These are phyloP conservation scores for Mylabris phalerata DNA, from an alignment of 1,140 invertebrate genomes.

Conservation along the genomic window DNA sequence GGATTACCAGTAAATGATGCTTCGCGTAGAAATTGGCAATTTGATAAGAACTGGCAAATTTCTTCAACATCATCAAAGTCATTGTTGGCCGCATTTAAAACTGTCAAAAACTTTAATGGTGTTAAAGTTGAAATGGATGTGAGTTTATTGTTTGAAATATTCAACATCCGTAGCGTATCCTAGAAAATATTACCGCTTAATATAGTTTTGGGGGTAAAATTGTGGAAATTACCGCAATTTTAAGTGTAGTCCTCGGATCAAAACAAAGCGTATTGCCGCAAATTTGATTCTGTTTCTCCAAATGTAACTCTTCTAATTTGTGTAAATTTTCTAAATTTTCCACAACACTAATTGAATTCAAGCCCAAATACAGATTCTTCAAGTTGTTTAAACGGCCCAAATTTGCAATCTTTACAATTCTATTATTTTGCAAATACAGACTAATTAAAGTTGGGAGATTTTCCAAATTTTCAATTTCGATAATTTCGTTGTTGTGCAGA, in stretches of 20 bases:
- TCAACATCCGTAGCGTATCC: too few relatives aligned
- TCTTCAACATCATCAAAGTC: too few relatives aligned
- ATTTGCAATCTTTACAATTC: slow-evolving; percentile 44
- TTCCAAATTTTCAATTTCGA: slow-evolving; percentile 52
- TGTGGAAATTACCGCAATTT: too few relatives aligned
- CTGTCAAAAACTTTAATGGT: too few relatives aligned
- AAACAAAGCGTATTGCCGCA: slow-evolving; percentile 53
- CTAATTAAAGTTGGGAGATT: slow-evolving; percentile 49
- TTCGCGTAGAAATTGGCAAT: too few relatives aligned
- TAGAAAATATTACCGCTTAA: too few relatives aligned
- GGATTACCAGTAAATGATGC: slow-evolving; percentile 46
- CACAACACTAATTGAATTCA: slow-evolving; percentile 56
- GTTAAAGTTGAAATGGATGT: too few relatives aligned
- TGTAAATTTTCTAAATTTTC: slow-evolving; percentile 55
- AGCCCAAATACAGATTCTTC: slow-evolving; percentile 55
- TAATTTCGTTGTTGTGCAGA: slow-evolving; percentile 54
- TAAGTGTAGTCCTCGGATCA: slow-evolving; percentile 47
- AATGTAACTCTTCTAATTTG: slow-evolving; percentile 54
- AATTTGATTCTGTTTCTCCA: slow-evolving; percentile 54
- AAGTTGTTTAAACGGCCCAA: slow-evolving; percentile 50
- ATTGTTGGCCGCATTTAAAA: too few relatives aligned
- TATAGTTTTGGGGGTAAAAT: too few relatives aligned
- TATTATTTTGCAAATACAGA: too few relatives aligned
- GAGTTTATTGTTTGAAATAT: too few relatives aligned
- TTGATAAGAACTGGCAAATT: too few relatives aligned